Base-by-base conservation (phyloP, 2,797 vertebrate genomes). In the Betta splendens region DNA sequence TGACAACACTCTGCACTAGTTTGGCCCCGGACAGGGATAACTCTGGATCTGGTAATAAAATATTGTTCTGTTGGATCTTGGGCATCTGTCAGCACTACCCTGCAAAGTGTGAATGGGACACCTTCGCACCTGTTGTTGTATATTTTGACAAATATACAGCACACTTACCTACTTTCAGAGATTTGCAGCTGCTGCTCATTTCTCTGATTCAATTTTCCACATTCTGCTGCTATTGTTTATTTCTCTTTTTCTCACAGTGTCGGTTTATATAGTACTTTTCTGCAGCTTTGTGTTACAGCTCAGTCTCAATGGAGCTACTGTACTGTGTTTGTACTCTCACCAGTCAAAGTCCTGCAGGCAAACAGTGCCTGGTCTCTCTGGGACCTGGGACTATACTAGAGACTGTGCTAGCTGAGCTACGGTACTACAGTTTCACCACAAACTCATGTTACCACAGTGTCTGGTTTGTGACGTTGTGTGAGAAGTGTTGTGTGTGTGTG, bases 291-390 rank as follows among this genome's bases (percentile, higher is more conserved):
- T 55, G 74, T 84, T 79, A 79, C 66, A 52, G 42, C 62, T 55
- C 29, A 2, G 64, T 81, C 85, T 89, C 87, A 86, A 77, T 84
- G 61, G 84, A 53, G 52, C 69, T 50, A 77, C 81, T 87, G 75
- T 83, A 80, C 69, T 85, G 35, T 84, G 72, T 89, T 88, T 86
- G 80, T n/a, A n/a, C 72, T 79, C 76, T 84, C 57, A 39, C 66
- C 62, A 62, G 77, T 73, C 73, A 61, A 75, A 80, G 79, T 87
- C 85, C 78, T 37, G 39, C 79, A 82, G 85, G 76, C 85, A 85
- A 84, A 85, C 69, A 72, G 59, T 67, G 79, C 66, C 83, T 65
- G 42, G 66, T 81, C 75, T 79, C 69, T 62, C 28, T 49, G 64
- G 69, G 59, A 60, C 72, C 49, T 44, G 23, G 51, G 62, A 78